Percentiles rank a stretch among this genome's conserved stretches.
Evolutionary conservation across 1,140 invertebrate species (phyloP).

Genomic region (Drosophila ananassae): DNA sequence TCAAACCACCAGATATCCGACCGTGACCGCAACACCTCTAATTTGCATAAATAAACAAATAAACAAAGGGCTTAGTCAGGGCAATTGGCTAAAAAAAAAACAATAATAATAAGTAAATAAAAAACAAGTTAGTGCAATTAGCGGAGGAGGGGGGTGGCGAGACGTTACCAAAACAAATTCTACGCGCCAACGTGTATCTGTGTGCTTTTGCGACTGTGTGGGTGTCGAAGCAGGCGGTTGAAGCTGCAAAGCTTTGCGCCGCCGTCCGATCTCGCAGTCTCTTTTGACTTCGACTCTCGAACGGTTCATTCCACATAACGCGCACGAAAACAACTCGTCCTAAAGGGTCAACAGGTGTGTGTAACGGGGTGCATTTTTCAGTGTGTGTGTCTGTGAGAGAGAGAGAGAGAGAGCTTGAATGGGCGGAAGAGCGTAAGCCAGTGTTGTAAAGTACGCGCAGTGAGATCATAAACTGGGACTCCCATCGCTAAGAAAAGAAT

Average conservation of each 20-base stretch:
- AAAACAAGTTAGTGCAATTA: conserved; percentile 48
- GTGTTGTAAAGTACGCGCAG: conserved; percentile 59
- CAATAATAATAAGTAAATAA: neutral
- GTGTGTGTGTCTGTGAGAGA: conserved; percentile 11
- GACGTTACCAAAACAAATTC: conserved; percentile 33
- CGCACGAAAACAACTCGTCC: conserved; percentile 28
- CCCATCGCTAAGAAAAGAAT: no score
- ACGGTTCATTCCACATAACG: conserved; percentile 64
- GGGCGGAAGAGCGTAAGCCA: conserved; percentile 1
- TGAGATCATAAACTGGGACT: conserved; percentile 34
- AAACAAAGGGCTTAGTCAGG: conserved; percentile 27
- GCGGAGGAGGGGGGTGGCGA: conserved; percentile 19
- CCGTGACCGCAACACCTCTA: conserved; percentile 1
- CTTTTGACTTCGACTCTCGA: conserved; percentile 51
- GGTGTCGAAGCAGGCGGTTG: conserved; percentile 72
- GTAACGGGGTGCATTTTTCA: conserved; percentile 29
- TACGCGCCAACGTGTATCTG: conserved; percentile 18
- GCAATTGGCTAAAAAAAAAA: conserved; percentile 31
- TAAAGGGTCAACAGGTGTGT: conserved; percentile 10
- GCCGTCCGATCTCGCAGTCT: conserved; percentile 59
- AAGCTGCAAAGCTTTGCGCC: conserved; percentile 15
- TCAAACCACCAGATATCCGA: neutral
- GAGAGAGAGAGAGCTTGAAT: conserved; percentile 6
- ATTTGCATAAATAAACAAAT: conserved; percentile 38
- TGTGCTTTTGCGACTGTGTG: conserved; percentile 38